phyloP scores from a whole-genome alignment of 2,797 vertebrate species.

The Brotogeris chrysoptera region DNA sequence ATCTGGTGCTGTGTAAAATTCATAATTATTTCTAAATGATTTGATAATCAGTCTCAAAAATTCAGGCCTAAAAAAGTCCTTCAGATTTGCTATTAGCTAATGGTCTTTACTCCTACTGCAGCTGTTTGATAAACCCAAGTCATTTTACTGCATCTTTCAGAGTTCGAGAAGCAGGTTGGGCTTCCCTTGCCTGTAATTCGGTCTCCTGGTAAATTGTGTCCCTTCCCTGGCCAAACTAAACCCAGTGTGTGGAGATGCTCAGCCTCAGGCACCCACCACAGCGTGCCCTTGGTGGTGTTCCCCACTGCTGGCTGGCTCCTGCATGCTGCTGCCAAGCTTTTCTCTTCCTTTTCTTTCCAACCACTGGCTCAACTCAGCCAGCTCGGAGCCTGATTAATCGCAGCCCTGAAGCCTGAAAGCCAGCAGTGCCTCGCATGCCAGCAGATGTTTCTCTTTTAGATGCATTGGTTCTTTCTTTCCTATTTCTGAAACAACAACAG shows the following conservation, averaged over 20 bases:
- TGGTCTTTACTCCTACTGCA: not conserved
- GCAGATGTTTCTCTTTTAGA: conserved; percentile 43
- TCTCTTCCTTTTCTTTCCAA: not conserved
- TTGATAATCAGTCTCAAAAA: not conserved
- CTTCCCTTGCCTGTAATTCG: not conserved
- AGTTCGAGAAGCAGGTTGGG: not conserved
- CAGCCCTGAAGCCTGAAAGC: not conserved
- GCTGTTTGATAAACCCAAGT: not conserved
- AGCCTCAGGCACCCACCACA: rapidly evolving
- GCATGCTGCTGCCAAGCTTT: rapidly evolving
- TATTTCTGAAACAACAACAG: not conserved
- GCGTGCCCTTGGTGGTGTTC: not conserved
- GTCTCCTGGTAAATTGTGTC: not conserved
- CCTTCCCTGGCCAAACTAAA: not conserved
- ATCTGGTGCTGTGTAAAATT: not conserved
- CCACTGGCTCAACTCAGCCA: not conserved
- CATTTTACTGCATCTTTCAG: not conserved
- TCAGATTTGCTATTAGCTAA: not conserved
- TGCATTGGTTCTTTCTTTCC: not conserved
- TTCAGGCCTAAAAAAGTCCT: not conserved
- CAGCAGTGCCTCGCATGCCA: not conserved
- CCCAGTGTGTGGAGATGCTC: rapidly evolving
- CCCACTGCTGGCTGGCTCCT: not conserved
- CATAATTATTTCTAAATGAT: not conserved
- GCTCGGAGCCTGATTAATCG: not conserved